Evolutionary conservation across 2,113 vertebrate species (phyloP).

Genomic region (Dryoscopus gambensis): DNA sequence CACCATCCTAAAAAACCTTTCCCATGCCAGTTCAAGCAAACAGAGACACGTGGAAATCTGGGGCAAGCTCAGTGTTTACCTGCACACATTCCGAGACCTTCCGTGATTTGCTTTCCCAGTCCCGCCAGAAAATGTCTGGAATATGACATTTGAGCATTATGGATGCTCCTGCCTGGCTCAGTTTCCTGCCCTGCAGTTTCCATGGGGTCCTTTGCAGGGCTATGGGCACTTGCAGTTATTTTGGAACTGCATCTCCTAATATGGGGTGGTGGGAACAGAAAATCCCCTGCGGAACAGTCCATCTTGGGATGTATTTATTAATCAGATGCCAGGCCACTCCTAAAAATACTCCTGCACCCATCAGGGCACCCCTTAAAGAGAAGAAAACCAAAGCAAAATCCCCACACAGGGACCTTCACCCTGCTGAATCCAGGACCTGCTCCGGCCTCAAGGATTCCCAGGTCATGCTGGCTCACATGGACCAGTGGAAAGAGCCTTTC

Average conservation of each 20-base stretch:
- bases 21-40: not conserved
- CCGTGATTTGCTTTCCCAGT: not conserved
- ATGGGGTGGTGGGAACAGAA: not conserved
- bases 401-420: rapidly evolving
- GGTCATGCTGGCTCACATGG: not conserved
- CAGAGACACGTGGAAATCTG: not conserved
- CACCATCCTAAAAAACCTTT: not conserved
- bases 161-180: not conserved
- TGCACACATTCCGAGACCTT: not conserved
- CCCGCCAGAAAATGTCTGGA: not conserved
- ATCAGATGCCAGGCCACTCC: not conserved
- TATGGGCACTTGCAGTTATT: not conserved
- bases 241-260: slow-evolving; percentile 4
- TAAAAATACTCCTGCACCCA: not conserved
- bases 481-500: not conserved
- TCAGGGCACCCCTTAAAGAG: not conserved
- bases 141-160: not conserved
- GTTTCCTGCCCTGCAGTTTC: not conserved
- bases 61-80: not conserved
- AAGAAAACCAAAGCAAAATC: not conserved
- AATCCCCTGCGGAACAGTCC: not conserved
- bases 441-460: not conserved
- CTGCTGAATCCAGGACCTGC: not conserved
- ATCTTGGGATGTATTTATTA: not conserved
- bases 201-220: not conserved